Evolutionary conservation across 2,113 vertebrate species (phyloP).

Genomic region (Etheostoma spectabile): DNA sequence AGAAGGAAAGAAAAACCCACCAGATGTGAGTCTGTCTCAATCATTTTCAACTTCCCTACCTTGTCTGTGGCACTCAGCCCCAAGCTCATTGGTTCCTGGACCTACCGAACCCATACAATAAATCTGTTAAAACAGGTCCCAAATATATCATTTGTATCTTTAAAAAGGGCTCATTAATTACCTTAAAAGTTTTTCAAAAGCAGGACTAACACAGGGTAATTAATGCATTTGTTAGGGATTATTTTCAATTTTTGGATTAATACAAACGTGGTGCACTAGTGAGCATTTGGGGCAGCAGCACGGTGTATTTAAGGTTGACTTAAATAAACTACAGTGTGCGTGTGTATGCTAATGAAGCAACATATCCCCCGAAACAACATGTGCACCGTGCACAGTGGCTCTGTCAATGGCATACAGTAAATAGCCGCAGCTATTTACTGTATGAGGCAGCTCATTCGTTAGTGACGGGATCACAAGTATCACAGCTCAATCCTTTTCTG

Average conservation of each 20-base stretch:
- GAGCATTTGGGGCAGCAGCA: constrained; percentile 16
- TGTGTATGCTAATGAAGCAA: neutral
- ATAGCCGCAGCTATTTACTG: constrained; percentile 32
- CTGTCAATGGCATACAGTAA: neutral
- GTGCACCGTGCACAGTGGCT: constrained; percentile 13
- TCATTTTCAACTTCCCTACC: neutral
- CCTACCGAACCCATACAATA: neutral
- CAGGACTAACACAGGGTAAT: neutral
- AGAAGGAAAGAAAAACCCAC: too few species aligned
- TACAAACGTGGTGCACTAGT: neutral
- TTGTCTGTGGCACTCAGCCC: neutral
- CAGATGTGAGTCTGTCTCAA: neutral
- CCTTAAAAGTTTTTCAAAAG: neutral
- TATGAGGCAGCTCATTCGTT: constrained; percentile 55
- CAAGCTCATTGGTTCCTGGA: neutral
- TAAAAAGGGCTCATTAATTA: neutral
- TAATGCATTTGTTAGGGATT: neutral
- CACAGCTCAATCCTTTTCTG: constrained; percentile 49
- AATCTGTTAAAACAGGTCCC: neutral
- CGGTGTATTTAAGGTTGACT: neutral
- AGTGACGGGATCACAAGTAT: constrained; percentile 47
- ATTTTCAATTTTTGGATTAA: neutral
- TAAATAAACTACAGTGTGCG: neutral
- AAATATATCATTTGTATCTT: neutral
- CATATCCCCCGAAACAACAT: neutral